Evolutionary conservation across 2,888 invertebrate species (phyloP).

Genomic region (Neoitamus cyanurus): DNA sequence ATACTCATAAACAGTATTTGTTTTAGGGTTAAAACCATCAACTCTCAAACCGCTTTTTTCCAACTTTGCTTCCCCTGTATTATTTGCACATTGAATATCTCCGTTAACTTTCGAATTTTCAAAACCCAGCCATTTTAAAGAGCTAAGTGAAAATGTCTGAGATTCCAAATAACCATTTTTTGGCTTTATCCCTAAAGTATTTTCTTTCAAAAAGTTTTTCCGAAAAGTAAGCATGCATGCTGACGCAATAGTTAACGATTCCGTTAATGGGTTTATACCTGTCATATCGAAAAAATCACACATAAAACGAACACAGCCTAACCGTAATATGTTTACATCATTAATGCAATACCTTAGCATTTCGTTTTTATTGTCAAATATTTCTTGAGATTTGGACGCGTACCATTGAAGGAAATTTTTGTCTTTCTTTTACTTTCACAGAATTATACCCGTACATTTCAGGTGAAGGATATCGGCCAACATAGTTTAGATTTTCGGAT

Average conservation of each 20-base stretch:
- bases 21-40: neutral
- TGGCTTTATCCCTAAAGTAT: neutral
- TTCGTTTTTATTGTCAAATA: conserved; percentile 6
- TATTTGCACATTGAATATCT: neutral
- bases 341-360: conserved; percentile 33
- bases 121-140: neutral
- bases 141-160: neutral
- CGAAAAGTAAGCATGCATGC: conserved; percentile 35
- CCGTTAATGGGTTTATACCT: neutral
- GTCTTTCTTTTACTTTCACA: conserved; percentile 6
- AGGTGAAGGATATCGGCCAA: conserved; percentile 16
- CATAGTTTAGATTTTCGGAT: conserved; percentile 27
- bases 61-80: neutral
- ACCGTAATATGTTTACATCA: conserved; percentile 39
- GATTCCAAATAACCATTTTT: neutral
- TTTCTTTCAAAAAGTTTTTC: conserved; percentile 24
- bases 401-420: conserved; percentile 25
- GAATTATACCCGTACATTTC: conserved; percentile 30
- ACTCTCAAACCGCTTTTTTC: neutral
- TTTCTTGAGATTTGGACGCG: conserved; percentile 21
- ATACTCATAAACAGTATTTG: neutral
- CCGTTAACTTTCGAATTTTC: neutral
- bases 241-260: conserved; percentile 34
- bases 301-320: conserved; percentile 36
- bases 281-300: conserved; percentile 6